Evolutionary conservation across 2,888 invertebrate genomes (phyloP).

Genomic region (Caenorhabditis sulstoni): DNA sequence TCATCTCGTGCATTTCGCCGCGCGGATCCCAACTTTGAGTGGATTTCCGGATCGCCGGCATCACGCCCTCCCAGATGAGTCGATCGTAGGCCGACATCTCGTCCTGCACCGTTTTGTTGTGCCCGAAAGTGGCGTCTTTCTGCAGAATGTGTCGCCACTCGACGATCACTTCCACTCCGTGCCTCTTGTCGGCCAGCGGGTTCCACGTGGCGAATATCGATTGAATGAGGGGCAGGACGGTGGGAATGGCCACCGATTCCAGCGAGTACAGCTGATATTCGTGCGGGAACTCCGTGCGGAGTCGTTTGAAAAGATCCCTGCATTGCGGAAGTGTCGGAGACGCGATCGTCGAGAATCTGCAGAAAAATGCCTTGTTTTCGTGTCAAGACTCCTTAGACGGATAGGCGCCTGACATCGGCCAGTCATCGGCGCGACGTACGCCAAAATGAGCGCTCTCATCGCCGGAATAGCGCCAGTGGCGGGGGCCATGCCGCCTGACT

Average conservation of each 20-base stretch:
- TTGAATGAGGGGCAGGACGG: constrained; percentile 90
- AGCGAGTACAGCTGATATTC: constrained; percentile 89
- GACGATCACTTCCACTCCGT: constrained; percentile 81
- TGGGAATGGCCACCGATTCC: constrained; percentile 88
- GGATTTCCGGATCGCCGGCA: constrained; percentile 86
- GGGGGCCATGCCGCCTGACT: too few relatives aligned
- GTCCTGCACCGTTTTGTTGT: constrained; percentile 60
- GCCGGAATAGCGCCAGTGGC: too few relatives aligned
- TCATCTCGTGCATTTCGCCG: constrained; percentile 84
- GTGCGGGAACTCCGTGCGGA: constrained; percentile 84
- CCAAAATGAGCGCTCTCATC: too few relatives aligned
- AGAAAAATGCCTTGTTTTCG: too few relatives aligned
- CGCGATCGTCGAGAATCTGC: constrained; percentile 39
- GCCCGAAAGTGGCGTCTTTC: constrained; percentile 43
- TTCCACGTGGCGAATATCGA: constrained; percentile 88
- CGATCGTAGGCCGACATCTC: constrained; percentile 86
- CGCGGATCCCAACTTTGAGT: constrained; percentile 88
- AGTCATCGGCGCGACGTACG: too few relatives aligned
- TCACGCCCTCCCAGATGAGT: constrained; percentile 92
- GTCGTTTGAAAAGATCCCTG: constrained; percentile 84
- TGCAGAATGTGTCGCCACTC: constrained; percentile 69
- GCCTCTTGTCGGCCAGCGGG: constrained; percentile 85
- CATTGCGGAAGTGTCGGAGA: constrained; percentile 83
- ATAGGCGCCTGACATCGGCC: too few relatives aligned
- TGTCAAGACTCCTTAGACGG: too few relatives aligned